Evolutionary conservation across 2,888 invertebrate species (phyloP), one percentile per base, ranked within the genome.

Genomic region (Caenorhabditis wallacei): DNA sequence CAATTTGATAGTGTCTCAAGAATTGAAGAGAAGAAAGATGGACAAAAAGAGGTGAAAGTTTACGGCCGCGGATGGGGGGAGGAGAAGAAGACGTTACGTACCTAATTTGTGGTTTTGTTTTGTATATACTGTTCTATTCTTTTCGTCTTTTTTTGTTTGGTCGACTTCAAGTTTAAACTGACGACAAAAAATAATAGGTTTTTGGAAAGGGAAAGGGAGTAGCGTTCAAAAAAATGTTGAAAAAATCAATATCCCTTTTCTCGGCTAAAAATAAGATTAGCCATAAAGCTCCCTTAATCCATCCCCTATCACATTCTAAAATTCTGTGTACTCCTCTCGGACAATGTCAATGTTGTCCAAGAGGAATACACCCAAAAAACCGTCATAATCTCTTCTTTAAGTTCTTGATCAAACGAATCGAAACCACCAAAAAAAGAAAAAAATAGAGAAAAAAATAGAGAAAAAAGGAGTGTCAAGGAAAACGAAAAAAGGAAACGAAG

Each of bases 101-200:
- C 61, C 61, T 61, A 61, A 61, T 61, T 61, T 61, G 61, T 61
- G 61, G 61, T 61, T 61, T 61, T 61, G 61, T 61, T 61, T 43
- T 61, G 53, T 53, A 51, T n/a, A n/a, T 51, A 53, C 53, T 53
- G 53, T 53, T 53, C 53, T 61, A 46, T 11, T 43, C 46, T 18
- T 18, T 18, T 18, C 4, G 2, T 3, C 8, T 48, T 3, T 48
- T 18, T 48, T 18, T 48, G 2, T 48, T 8, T 48, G 2, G 24
- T 43, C 43, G 26, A 40, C 24, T 61, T 61, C 43, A 43, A 61
- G 11, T 13, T 57, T 57, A 30, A 18, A 30, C 57, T n/a, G n/a
- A n/a, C n/a, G n/a, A n/a, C n/a, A n/a, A n/a, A n/a, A 35, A 57
- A 37, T 18, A 59, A 10, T 18, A 43, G 2, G 11, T 13, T 30